Conservation (phyloP, 1,140 invertebrate genomes). For the Drosophila hydei region DNA sequence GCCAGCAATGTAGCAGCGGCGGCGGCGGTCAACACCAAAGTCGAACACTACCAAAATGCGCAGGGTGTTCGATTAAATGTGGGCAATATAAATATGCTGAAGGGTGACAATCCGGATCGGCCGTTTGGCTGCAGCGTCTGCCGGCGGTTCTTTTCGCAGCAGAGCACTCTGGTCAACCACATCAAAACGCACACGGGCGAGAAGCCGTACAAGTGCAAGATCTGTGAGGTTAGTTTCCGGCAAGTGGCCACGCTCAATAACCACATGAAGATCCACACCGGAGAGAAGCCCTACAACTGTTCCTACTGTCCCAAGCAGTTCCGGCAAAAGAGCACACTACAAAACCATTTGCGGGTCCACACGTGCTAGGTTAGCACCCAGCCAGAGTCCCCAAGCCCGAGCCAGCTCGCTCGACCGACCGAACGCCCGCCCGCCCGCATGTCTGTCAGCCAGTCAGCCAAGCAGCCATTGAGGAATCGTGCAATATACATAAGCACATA, state of each 20-base stretch:
- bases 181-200: constrained; percentile 84
- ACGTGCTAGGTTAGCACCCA: constrained; percentile 60
- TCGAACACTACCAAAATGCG: constrained; percentile 60
- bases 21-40: constrained; percentile 58
- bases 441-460: constrained; percentile 37
- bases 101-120: constrained; percentile 80
- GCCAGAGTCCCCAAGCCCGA: constrained; percentile 16
- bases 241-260: constrained; percentile 83
- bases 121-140: constrained; percentile 83
- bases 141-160: constrained; percentile 80
- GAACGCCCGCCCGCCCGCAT: constrained; percentile 4
- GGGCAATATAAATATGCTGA: constrained; percentile 71
- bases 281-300: constrained; percentile 83
- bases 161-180: constrained; percentile 82
- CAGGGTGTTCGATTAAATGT: constrained; percentile 57
- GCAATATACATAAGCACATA: constrained; percentile 66
- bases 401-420: constrained; percentile 5
- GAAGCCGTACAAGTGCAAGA: constrained; percentile 83
- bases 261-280: constrained; percentile 84
- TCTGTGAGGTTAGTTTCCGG: constrained; percentile 81
- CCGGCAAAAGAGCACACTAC: constrained; percentile 80
- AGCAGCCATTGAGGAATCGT: constrained; percentile 76
- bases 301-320: constrained; percentile 83
- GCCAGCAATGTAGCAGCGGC: constrained; percentile 51
- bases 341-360: constrained; percentile 82